Evolutionary conservation across 1,140 invertebrate genomes (phyloP).

Genomic region (Saccostrea glomerata): DNA sequence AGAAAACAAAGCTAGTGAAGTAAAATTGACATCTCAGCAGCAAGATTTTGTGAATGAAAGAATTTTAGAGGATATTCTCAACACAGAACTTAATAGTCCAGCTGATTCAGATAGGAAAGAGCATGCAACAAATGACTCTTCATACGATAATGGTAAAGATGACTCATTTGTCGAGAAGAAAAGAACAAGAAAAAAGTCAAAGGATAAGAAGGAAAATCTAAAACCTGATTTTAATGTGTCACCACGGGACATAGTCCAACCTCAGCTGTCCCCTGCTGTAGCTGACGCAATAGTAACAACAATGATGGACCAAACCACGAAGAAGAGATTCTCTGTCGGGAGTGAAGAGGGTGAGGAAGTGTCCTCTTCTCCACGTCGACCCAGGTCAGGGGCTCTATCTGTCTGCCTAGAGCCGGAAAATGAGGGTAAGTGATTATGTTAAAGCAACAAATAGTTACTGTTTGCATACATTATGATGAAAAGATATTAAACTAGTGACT

Average conservation of each 20-base stretch:
- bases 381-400: constrained; percentile 36
- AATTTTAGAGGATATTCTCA: constrained; percentile 36
- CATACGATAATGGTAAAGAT: neutral
- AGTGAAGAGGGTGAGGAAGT: no score
- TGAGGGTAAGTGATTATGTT: neutral
- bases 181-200: neutral
- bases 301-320: constrained; percentile 31
- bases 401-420: constrained; percentile 7
- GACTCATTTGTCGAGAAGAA: neutral
- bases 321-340: neutral
- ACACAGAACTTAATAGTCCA: neutral
- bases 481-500: no score
- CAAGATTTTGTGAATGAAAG: constrained; percentile 31
- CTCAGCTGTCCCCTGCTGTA: constrained; percentile 62
- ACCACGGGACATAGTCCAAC: constrained; percentile 48
- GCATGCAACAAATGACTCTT: neutral
- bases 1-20: neutral
- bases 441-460: neutral
- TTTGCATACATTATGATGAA: neutral
- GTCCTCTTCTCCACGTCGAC: constrained; percentile 3
- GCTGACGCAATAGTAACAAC: constrained; percentile 56
- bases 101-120: neutral
- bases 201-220: constrained; percentile 48
- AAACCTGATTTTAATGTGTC: constrained; percentile 53
- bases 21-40: neutral